Percentiles rank a stretch among this genome's conserved stretches.
Conservation (phyloP, 2,113 vertebrate genomes). For the Ictalurus punctatus region DNA sequence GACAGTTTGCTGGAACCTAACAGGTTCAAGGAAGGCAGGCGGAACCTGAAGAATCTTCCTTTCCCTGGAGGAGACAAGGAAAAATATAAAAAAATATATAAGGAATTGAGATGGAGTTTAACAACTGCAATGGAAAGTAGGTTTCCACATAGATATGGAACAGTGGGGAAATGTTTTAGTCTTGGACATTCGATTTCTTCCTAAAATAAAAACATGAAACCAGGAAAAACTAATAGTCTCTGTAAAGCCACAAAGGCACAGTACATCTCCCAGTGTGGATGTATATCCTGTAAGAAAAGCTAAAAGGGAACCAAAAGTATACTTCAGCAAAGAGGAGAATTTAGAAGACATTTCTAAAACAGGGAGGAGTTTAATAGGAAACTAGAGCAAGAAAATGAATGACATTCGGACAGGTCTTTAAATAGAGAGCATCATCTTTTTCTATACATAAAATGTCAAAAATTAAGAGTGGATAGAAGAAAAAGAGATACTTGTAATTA, state of each 20-base stretch:
- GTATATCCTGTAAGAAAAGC: neutral
- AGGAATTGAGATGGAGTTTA: conserved; percentile 25
- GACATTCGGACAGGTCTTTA: conserved; percentile 13
- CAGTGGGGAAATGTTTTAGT: neutral
- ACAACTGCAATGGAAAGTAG: conserved; percentile 1
- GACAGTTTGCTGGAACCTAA: conserved; percentile 91
- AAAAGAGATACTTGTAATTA: neutral
- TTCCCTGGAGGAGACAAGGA: conserved; percentile 61
- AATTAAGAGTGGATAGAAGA: neutral
- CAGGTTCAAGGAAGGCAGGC: conserved; percentile 85
- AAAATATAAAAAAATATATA: conserved; percentile 1
- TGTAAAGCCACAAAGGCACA: neutral
- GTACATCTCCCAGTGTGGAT: neutral
- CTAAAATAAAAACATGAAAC: neutral
- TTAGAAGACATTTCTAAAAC: neutral
- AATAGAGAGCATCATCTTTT: conserved; percentile 7
- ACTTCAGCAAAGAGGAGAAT: neutral
- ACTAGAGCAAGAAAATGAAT: conserved; percentile 27
- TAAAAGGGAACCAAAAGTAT: neutral
- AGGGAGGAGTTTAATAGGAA: conserved; percentile 12
- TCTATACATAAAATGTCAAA: conserved; percentile 22
- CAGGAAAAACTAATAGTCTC: conserved; percentile 8
- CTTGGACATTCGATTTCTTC: neutral
- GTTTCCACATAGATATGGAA: conserved; percentile 7
- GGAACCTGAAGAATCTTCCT: conserved; percentile 91